These are phyloP conservation scores for Vimba vimba DNA, from an alignment of 2,113 vertebrate genomes.

Conservation along the genomic window DNA sequence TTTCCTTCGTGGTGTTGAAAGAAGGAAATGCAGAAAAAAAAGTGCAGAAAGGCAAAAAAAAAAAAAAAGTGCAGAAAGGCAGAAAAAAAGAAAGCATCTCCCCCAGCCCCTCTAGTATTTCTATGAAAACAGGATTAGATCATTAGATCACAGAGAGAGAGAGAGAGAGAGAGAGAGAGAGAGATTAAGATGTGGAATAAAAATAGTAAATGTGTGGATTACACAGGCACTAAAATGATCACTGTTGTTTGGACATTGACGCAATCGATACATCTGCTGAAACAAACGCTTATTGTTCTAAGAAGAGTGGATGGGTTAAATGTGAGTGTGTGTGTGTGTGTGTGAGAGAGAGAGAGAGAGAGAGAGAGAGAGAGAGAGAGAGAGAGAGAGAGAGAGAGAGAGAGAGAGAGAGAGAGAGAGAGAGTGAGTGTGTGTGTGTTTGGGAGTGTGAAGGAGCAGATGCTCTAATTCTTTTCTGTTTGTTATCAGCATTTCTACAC, in stretches of 20 bases:
- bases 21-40: conserved; percentile 11
- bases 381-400: no score
- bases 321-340: not conserved
- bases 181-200: not conserved
- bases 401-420: no score
- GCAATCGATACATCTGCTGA: conserved; percentile 23
- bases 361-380: no score
- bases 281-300: not conserved
- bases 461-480: not conserved
- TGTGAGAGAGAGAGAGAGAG: no score
- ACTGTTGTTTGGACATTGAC: conserved; percentile 8
- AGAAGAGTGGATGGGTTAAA: not conserved
- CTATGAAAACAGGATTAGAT: conserved; percentile 24
- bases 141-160: not conserved
- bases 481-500: conserved; percentile 56
- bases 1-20: not conserved
- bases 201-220: conserved; percentile 23
- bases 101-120: not conserved
- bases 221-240: conserved; percentile 47
- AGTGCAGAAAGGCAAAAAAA: not conserved
- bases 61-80: not conserved
- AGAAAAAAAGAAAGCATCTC: not conserved
- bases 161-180: not conserved
- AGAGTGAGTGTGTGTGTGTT: no score
- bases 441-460: not conserved